Conservation (phyloP, 2,888 invertebrate genomes). For the Cephus rjabovi region DNA sequence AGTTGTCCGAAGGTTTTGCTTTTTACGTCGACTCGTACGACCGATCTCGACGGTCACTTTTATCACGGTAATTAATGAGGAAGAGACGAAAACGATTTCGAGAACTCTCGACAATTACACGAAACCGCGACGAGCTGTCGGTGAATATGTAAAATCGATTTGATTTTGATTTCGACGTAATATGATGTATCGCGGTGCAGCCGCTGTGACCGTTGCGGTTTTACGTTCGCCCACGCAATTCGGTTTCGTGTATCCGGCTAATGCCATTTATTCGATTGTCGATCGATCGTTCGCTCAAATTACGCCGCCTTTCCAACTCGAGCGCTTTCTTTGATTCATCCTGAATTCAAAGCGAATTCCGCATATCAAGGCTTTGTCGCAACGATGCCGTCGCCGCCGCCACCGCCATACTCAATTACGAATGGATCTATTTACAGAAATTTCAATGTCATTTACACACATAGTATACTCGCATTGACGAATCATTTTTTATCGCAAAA, state of each 20-base stretch:
- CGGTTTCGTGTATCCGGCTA: conserved; percentile 39
- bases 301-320: conserved; percentile 4
- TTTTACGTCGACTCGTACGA: background rate
- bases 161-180: conserved; percentile 39
- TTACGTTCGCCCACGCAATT: conserved; percentile 44
- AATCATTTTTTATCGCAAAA: background rate
- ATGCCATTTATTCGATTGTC: conserved; percentile 24
- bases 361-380: background rate
- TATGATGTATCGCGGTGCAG: conserved; percentile 36
- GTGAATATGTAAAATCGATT: conserved; percentile 33
- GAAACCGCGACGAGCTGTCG: conserved; percentile 16
- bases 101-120: conserved; percentile 33
- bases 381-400: background rate
- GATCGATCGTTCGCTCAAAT: conserved; percentile 24
- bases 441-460: background rate
- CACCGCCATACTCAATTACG: background rate
- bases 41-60: background rate
- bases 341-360: background rate
- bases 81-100: conserved; percentile 30
- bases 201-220: conserved; percentile 39
- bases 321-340: background rate
- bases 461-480: background rate
- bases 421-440: background rate
- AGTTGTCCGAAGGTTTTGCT: conserved; percentile 7
- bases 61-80: conserved; percentile 28